These are phyloP conservation scores for Orthonychiurus folsomi DNA, from an alignment of 2,888 invertebrate genomes.

Conservation along the genomic window DNA sequence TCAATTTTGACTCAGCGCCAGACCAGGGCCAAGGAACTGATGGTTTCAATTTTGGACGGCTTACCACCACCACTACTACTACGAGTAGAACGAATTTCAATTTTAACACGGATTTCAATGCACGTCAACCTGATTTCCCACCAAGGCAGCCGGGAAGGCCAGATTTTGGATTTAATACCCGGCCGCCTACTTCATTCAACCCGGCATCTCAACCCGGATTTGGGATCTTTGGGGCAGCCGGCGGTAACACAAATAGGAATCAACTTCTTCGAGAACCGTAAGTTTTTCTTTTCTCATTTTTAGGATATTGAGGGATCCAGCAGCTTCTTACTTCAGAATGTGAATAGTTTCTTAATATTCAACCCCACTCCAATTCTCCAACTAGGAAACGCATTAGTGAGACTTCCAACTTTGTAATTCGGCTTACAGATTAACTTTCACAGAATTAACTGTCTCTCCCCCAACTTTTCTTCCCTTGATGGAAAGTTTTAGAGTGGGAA, in stretches of 20 bases:
- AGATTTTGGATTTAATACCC: background rate
- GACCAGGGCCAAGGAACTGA: background rate
- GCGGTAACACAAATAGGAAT: conserved; percentile 23
- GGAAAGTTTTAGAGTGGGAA: conserved; percentile 7
- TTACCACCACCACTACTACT: background rate
- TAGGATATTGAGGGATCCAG: too few species aligned
- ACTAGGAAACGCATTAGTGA: too few species aligned
- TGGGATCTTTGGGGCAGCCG: background rate
- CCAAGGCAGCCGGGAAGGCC: background rate
- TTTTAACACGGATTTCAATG: background rate
- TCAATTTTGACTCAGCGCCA: background rate
- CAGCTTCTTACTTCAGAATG: too few species aligned
- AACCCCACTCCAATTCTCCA: too few species aligned
- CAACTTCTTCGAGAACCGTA: conserved; percentile 32
- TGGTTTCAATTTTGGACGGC: background rate
- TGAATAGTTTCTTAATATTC: too few species aligned
- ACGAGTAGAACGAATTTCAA: background rate
- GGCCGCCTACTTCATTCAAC: background rate
- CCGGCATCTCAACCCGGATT: background rate
- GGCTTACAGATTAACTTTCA: too few species aligned
- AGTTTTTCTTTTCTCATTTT: conserved; percentile 17
- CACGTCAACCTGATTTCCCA: background rate
- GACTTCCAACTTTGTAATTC: too few species aligned
- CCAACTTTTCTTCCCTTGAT: too few species aligned
- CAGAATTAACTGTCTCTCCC: too few species aligned